These are phyloP conservation scores for Euclidia mi DNA, from an alignment of 2,888 invertebrate species.

Conservation along the genomic window DNA sequence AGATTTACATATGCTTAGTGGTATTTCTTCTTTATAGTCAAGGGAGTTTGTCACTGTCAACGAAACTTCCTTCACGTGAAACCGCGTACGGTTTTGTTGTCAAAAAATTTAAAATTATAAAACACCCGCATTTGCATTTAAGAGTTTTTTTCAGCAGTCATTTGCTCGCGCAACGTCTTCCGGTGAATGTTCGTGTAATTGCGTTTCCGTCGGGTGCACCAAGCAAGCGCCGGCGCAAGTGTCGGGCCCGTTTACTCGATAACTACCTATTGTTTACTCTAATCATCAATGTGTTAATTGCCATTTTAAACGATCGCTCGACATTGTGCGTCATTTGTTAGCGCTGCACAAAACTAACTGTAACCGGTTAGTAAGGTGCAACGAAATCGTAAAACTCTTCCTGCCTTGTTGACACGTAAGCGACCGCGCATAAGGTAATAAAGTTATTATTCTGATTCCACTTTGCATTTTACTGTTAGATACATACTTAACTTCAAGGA, in stretches of 20 bases:
- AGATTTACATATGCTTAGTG: constrained; percentile 9
- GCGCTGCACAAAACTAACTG: constrained; percentile 15
- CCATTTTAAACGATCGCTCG: constrained; percentile 38
- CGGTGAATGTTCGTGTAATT: constrained; percentile 63
- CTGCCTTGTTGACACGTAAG: constrained; percentile 12
- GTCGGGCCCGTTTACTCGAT: constrained; percentile 53
- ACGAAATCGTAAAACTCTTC: constrained; percentile 31
- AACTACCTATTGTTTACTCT: constrained; percentile 54
- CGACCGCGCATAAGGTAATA: constrained; percentile 8
- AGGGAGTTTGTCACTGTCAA: constrained; percentile 34
- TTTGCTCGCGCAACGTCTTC: constrained; percentile 55
- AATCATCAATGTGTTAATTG: constrained; percentile 58
- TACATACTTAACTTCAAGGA: constrained; percentile 7
- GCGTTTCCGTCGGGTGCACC: constrained; percentile 55
- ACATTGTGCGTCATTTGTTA: constrained; percentile 38
- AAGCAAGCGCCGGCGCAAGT: constrained; percentile 49
- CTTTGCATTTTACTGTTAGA: constrained; percentile 12
- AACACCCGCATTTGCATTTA: constrained; percentile 44
- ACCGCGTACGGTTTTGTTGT: constrained; percentile 22
- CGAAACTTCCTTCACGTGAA: constrained; percentile 24
- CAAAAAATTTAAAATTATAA: constrained; percentile 43
- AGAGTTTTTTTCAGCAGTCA: constrained; percentile 42
- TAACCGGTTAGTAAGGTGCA: constrained; percentile 25
- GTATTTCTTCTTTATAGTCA: constrained; percentile 15
- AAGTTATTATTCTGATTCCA: constrained; percentile 17